Percentiles rank a stretch among this genome's conserved stretches.
Evolutionary conservation across 2,888 invertebrate genomes (phyloP).

Genomic region (Drosophila borborema): DNA sequence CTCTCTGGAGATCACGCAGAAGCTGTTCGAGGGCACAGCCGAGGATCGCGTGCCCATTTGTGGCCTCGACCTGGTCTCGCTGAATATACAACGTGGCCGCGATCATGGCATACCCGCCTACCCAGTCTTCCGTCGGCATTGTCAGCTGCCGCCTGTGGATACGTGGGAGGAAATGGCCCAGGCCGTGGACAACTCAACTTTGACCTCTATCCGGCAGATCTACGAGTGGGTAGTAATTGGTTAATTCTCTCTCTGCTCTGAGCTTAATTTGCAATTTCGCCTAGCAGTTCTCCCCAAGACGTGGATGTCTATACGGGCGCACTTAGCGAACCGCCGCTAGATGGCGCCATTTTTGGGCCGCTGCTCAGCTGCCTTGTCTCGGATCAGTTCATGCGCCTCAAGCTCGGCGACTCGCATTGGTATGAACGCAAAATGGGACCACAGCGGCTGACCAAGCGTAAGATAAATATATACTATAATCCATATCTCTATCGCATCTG

Average conservation of each 20-base stretch:
- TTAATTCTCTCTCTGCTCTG: no score
- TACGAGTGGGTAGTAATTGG: conserved; percentile 86
- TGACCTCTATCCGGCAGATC: conserved; percentile 88
- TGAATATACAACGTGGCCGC: conserved; percentile 95
- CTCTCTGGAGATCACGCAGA: conserved; percentile 83
- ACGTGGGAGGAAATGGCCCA: conserved; percentile 88
- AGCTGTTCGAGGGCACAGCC: conserved; percentile 80
- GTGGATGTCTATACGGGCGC: conserved; percentile 96
- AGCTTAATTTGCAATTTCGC: background rate
- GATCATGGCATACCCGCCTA: conserved; percentile 95
- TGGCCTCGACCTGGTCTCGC: conserved; percentile 93
- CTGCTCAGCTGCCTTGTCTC: conserved; percentile 93
- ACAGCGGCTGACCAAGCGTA: conserved; percentile 89
- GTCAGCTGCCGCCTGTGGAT: conserved; percentile 88
- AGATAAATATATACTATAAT: conserved; percentile 44
- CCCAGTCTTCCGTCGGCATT: conserved; percentile 91
- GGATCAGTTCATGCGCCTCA: conserved; percentile 93
- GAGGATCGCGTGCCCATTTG: conserved; percentile 85
- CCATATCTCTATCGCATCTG: background rate
- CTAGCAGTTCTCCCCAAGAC: conserved; percentile 89
- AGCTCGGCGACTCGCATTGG: conserved; percentile 94
- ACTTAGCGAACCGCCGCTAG: conserved; percentile 90
- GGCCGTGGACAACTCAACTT: conserved; percentile 88
- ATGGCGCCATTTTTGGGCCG: conserved; percentile 92
- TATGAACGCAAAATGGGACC: conserved; percentile 90